These are phyloP conservation scores for Anomalospiza imberbis DNA, from an alignment of 2,797 vertebrate genomes.

Conservation along the genomic window DNA sequence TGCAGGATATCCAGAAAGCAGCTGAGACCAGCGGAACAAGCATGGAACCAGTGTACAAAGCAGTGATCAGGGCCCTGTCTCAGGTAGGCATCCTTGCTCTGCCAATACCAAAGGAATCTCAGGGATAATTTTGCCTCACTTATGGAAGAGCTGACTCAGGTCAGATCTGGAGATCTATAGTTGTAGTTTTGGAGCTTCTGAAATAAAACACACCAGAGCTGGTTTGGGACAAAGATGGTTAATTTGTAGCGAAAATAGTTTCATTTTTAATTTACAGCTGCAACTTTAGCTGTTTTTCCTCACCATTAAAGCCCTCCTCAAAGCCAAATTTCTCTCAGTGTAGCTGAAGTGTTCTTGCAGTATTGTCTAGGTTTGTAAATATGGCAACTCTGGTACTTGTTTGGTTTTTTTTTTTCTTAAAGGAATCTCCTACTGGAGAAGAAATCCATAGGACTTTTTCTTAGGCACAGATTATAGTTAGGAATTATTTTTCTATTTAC, in stretches of 20 bases:
- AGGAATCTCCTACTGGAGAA: not conserved
- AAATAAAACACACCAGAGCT: not conserved
- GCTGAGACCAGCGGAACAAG: conserved; percentile 60
- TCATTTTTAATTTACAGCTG: not conserved
- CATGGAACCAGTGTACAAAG: conserved; percentile 67
- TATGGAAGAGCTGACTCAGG: not conserved
- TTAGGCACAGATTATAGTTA: not conserved
- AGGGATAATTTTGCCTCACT: not conserved
- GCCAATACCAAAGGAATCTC: not conserved
- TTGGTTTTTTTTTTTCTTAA: not conserved
- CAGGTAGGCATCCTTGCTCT: conserved; percentile 54
- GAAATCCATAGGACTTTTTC: not conserved
- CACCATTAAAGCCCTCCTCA: not conserved
- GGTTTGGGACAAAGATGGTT: not conserved
- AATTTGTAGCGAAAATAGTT: not conserved
- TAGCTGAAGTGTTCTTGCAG: not conserved
- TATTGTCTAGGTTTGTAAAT: not conserved
- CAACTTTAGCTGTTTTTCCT: not conserved
- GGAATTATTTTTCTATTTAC: not conserved
- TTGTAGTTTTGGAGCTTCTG: not conserved
- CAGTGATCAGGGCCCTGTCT: conserved; percentile 67
- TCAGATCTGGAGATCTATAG: not conserved
- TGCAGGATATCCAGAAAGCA: conserved; percentile 62
- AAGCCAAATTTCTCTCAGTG: not conserved
- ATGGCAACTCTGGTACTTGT: not conserved